phyloP scores from a whole-genome alignment of 2,113 vertebrate genomes.

The Motacilla tschutschensis region DNA sequence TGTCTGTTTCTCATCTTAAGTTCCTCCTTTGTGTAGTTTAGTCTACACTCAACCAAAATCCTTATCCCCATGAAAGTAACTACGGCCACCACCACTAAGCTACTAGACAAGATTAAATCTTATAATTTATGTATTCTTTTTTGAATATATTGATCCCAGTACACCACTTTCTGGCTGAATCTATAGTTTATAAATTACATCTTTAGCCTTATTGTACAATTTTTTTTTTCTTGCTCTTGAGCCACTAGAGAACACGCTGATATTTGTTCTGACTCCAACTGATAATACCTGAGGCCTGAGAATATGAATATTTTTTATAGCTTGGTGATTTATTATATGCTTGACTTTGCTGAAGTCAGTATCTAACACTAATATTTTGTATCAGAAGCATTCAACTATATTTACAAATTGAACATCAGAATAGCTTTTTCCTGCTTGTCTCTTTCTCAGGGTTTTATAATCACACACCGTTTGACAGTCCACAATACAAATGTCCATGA shows the following conservation, averaged over 20 bases:
- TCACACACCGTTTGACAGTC: neutral
- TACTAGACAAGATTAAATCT: neutral
- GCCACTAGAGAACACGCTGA: neutral
- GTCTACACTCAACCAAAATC: neutral
- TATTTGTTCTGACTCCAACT: neutral
- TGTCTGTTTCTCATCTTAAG: neutral
- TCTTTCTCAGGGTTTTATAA: neutral
- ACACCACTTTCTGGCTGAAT: neutral
- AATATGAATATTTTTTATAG: neutral
- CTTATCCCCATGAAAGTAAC: neutral
- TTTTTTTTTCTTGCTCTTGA: neutral
- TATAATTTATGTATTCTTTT: constrained; percentile 7
- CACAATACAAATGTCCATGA: neutral
- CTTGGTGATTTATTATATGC: neutral
- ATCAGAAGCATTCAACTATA: neutral
- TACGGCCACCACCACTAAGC: neutral
- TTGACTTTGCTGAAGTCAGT: neutral
- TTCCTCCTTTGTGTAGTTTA: neutral
- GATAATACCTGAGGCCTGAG: neutral
- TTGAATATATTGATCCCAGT: constrained; percentile 4
- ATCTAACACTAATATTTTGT: neutral
- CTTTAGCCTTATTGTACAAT: neutral
- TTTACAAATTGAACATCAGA: neutral
- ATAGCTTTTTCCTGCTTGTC: neutral
- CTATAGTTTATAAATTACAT: neutral